Percentiles rank a stretch among this genome's conserved stretches.
phyloP scores from a whole-genome alignment of 1,140 invertebrate species.

The Paralvinella palmiformis region DNA sequence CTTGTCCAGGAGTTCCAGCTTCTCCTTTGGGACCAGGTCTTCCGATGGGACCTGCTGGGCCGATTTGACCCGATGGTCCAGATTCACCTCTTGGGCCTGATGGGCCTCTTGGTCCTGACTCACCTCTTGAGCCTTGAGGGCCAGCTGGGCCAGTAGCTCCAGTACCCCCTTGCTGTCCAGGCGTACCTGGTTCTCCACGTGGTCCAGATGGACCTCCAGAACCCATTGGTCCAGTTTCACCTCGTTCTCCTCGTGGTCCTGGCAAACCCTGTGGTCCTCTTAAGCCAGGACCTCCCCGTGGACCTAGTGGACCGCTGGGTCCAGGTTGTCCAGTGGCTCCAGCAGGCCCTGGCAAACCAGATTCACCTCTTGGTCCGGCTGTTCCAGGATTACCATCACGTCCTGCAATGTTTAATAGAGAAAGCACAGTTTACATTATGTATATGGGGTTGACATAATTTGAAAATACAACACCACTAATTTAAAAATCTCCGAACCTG shows the following conservation, averaged over 20 bases:
- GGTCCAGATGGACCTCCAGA: neutral
- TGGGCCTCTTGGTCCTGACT: neutral
- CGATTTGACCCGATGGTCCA: neutral
- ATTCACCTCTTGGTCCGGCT: neutral
- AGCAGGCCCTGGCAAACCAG: neutral
- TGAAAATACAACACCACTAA: too few relatives aligned
- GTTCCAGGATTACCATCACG: neutral
- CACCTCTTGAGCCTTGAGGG: too few relatives aligned
- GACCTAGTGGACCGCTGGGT: neutral
- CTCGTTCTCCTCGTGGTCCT: conserved; percentile 11
- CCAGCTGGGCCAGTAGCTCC: neutral
- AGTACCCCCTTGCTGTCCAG: neutral
- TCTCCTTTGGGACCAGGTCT: neutral
- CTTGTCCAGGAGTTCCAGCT: conserved; percentile 13
- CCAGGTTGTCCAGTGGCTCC: neutral
- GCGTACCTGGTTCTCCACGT: neutral
- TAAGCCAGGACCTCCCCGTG: conserved; percentile 4
- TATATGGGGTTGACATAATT: too few relatives aligned
- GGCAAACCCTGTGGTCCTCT: conserved; percentile 11
- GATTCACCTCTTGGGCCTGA: neutral
- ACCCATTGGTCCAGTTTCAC: neutral
- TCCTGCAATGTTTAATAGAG: neutral
- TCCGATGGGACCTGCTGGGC: neutral
- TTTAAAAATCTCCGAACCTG: too few relatives aligned
- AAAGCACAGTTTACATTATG: too few relatives aligned